phyloP scores from a whole-genome alignment of 1,140 invertebrate species.

The Homarus americanus region DNA sequence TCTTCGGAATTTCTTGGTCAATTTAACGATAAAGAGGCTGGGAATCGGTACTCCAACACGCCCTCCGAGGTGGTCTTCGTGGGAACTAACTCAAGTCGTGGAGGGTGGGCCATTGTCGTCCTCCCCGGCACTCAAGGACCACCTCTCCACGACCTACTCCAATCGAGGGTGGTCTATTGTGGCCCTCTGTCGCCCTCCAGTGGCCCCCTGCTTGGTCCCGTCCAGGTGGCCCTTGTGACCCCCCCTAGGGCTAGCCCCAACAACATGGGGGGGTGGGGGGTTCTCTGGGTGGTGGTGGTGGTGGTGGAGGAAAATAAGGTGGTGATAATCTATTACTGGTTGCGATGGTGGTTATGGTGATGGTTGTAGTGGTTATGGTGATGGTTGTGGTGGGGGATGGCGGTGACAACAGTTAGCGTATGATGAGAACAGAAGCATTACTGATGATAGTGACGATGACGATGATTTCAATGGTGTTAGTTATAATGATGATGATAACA shows the following conservation, averaged over 20 bases:
- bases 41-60: constrained; percentile 29
- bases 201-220: no score
- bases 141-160: constrained; percentile 55
- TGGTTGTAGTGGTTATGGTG: no score
- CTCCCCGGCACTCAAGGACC: constrained; percentile 39
- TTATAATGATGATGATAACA: not conserved
- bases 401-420: no score
- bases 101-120: constrained; percentile 47
- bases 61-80: constrained; percentile 37
- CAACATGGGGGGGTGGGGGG: constrained; percentile 2
- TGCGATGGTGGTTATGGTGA: no score
- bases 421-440: no score
- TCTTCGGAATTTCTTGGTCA: constrained; percentile 60
- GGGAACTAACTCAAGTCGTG: constrained; percentile 34
- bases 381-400: no score
- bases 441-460: not conserved
- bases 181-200: constrained; percentile 12
- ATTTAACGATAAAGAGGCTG: constrained; percentile 57
- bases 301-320: not conserved
- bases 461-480: not conserved
- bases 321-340: no score
- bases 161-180: constrained; percentile 65
- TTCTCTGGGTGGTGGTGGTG: not conserved
- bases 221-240: constrained; percentile 40
- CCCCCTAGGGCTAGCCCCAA: no score